Evolutionary conservation across 1,140 invertebrate genomes (phyloP).

Genomic region (Hermetia illucens): DNA sequence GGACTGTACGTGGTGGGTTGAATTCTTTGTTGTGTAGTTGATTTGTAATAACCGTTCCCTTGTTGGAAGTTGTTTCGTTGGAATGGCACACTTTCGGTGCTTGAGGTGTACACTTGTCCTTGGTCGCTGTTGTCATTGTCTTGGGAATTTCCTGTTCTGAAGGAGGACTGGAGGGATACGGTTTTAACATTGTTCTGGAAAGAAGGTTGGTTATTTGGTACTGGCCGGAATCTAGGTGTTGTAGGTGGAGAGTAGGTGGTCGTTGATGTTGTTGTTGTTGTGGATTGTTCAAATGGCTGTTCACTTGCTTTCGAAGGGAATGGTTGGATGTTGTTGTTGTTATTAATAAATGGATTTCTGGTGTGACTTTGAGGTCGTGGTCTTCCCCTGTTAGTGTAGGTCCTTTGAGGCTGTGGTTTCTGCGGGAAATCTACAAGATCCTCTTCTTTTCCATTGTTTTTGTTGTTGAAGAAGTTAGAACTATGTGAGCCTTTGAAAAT

Average conservation of each 20-base stretch:
- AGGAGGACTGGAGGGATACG: constrained; percentile 14
- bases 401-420: constrained; percentile 10
- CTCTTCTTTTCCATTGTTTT: constrained; percentile 35
- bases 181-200: too few relatives aligned
- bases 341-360: constrained; percentile 4
- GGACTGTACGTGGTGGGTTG: constrained; percentile 27
- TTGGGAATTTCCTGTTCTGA: constrained; percentile 15
- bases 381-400: neutral
- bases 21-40: constrained; percentile 22
- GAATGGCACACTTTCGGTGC: neutral
- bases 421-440: constrained; percentile 28
- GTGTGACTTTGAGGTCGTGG: constrained; percentile 1
- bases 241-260: constrained; percentile 10
- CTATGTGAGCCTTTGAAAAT: constrained; percentile 44
- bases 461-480: constrained; percentile 46
- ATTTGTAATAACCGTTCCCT: constrained; percentile 6
- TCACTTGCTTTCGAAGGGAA: constrained; percentile 9
- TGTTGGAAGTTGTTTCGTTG: constrained; percentile 5
- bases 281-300: constrained; percentile 3
- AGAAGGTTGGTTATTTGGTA: too few relatives aligned
- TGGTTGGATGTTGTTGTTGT: constrained; percentile 9
- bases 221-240: constrained; percentile 12
- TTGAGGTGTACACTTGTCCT: too few relatives aligned
- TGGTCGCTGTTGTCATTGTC: too few relatives aligned
- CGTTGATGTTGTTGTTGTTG: constrained; percentile 10